Evolutionary conservation across 2,797 vertebrate genomes (phyloP).

Genomic region (Vipera ursinii): DNA sequence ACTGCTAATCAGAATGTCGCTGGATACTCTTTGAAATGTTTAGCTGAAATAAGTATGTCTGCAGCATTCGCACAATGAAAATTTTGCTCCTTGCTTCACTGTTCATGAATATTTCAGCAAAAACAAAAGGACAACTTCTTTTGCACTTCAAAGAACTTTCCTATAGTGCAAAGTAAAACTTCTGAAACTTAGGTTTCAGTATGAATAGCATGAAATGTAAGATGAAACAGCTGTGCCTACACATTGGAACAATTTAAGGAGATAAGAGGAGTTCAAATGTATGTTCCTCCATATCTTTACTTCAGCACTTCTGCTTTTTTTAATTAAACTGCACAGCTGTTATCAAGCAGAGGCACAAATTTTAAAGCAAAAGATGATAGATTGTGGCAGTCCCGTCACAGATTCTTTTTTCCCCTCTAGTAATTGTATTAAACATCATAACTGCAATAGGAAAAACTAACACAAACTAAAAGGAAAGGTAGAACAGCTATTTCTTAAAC

Average conservation of each 20-base stretch:
- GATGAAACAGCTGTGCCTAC: neutral
- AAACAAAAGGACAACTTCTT: neutral
- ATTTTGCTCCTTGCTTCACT: neutral
- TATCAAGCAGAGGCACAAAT: neutral
- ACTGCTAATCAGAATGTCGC: neutral
- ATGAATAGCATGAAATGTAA: neutral
- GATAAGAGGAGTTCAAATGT: neutral
- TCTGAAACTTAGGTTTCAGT: neutral
- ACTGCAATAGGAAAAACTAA: neutral
- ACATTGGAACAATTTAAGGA: neutral
- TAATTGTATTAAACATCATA: neutral
- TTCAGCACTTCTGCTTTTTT: neutral
- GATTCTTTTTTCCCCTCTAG: neutral
- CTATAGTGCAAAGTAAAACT: neutral
- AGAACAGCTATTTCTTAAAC: neutral
- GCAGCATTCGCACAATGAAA: neutral
- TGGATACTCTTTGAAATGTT: neutral
- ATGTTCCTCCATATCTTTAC: neutral
- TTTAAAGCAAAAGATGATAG: neutral
- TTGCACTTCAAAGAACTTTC: neutral
- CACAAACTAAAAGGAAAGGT: neutral
- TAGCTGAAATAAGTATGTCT: neutral
- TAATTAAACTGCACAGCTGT: neutral
- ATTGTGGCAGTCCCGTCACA: neutral
- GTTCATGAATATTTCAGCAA: neutral